Evolutionary conservation across 2,888 invertebrate genomes (phyloP).

Genomic region (Sinotaia quadrata): DNA sequence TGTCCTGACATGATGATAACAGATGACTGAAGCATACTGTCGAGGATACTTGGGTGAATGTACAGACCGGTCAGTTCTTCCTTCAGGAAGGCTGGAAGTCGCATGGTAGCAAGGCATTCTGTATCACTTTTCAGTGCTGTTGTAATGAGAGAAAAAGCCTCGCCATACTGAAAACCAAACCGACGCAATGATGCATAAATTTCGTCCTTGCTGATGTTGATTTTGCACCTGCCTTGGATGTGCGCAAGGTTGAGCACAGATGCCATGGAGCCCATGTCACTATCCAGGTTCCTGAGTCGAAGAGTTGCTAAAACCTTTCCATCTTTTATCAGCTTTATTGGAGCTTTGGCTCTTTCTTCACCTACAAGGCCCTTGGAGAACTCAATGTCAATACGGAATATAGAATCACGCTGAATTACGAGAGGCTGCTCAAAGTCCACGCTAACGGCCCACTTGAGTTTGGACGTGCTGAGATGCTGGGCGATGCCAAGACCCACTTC

Average conservation of each 20-base stretch:
- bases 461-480: slow-evolving; percentile 22
- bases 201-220: slow-evolving; percentile 28
- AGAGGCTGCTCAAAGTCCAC: slow-evolving; percentile 36
- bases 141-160: slow-evolving; percentile 31
- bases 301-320: slow-evolving; percentile 31
- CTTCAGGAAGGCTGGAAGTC: slow-evolving; percentile 35
- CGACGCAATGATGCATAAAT: slow-evolving; percentile 26
- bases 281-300: slow-evolving; percentile 23
- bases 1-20: slow-evolving; percentile 36
- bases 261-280: slow-evolving; percentile 3
- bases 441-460: slow-evolving; percentile 28
- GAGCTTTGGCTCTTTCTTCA: slow-evolving; percentile 14
- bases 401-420: slow-evolving; percentile 22
- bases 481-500: slow-evolving; percentile 49
- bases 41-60: slow-evolving; percentile 50
- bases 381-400: slow-evolving; percentile 25
- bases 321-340: slow-evolving; percentile 27
- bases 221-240: slow-evolving; percentile 30
- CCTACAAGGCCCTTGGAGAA: slow-evolving; percentile 7
- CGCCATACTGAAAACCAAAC: slow-evolving; percentile 35
- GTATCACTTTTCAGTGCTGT: slow-evolving; percentile 36
- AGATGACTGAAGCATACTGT: slow-evolving; percentile 48
- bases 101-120: slow-evolving; percentile 44
- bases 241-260: slow-evolving; percentile 31
- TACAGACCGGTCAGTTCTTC: slow-evolving; percentile 38